A percentile compares a stretch with the other conserved stretches of the same genome.
These are phyloP conservation scores for Apodemia mormo DNA, from an alignment of 2,888 invertebrate species.

Conservation along the genomic window DNA sequence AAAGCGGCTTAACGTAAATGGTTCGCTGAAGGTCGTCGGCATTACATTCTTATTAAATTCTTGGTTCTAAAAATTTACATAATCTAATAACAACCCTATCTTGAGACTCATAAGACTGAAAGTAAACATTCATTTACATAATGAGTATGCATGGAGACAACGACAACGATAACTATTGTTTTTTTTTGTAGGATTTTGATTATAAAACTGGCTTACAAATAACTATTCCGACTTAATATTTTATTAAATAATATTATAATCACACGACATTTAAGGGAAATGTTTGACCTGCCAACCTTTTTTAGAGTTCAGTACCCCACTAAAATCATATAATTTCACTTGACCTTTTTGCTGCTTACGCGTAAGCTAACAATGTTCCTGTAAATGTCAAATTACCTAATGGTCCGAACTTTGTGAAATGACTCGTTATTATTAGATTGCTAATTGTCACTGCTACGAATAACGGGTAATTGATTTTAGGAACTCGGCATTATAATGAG, in stretches of 20 bases:
- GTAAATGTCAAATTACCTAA: too few relatives aligned
- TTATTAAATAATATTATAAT: neutral
- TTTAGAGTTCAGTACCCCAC: neutral
- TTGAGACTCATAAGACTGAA: neutral
- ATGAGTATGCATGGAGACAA: neutral
- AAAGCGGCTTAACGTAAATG: constrained; percentile 28
- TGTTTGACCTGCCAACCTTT: too few relatives aligned
- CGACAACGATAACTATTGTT: neutral
- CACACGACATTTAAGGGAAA: too few relatives aligned
- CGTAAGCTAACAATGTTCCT: too few relatives aligned
- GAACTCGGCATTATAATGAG: too few relatives aligned
- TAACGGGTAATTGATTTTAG: too few relatives aligned
- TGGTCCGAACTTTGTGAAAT: too few relatives aligned
- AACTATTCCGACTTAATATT: neutral
- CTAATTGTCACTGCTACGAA: too few relatives aligned
- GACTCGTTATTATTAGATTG: too few relatives aligned
- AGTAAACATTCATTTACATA: neutral
- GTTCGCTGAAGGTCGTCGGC: constrained; percentile 34
- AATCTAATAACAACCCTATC: neutral
- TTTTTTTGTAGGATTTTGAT: neutral
- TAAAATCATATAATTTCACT: too few relatives aligned
- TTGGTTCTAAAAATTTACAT: constrained; percentile 23
- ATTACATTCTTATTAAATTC: constrained; percentile 31
- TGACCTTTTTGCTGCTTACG: too few relatives aligned
- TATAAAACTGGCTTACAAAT: neutral